Conservation (phyloP, 1,140 invertebrate species). For the Lanistes nyassanus region DNA sequence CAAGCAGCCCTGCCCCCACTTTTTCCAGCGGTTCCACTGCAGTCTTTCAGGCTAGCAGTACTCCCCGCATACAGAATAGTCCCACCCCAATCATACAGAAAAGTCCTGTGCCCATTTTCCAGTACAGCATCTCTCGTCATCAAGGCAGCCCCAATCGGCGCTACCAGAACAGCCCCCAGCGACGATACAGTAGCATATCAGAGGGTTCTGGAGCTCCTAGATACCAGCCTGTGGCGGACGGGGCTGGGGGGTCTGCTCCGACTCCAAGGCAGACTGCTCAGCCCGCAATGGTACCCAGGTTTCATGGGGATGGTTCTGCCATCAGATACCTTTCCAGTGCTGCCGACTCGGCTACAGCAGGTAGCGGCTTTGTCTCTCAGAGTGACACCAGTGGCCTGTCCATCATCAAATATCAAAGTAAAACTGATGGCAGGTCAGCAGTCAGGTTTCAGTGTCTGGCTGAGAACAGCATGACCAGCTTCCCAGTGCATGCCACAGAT, state of each 20-base stretch:
- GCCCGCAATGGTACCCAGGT: background rate
- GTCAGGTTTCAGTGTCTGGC: conserved; percentile 5
- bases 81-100: conserved; percentile 20
- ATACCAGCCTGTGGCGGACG: background rate
- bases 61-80: conserved; percentile 21
- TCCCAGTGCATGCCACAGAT: conserved; percentile 5
- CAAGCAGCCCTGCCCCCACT: conserved; percentile 1
- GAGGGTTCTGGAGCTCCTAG: conserved; percentile 5
- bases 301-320: conserved; percentile 2
- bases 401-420: background rate
- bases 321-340: background rate
- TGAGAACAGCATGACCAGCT: conserved; percentile 4
- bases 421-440: conserved; percentile 3
- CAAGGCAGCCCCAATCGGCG: conserved; percentile 22
- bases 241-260: background rate
- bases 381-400: background rate
- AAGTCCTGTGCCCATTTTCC: conserved; percentile 19
- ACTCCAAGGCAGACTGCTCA: background rate
- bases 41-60: conserved; percentile 9
- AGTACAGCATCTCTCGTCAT: conserved; percentile 14
- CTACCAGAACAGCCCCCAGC: conserved; percentile 14
- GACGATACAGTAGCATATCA: conserved; percentile 1
- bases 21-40: background rate
- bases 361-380: background rate
- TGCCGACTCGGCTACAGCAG: background rate